Percentiles rank a stretch among this genome's conserved stretches.
These are phyloP conservation scores for Lutjanus campechanus DNA, from an alignment of 2,797 vertebrate species.

Conservation along the genomic window DNA sequence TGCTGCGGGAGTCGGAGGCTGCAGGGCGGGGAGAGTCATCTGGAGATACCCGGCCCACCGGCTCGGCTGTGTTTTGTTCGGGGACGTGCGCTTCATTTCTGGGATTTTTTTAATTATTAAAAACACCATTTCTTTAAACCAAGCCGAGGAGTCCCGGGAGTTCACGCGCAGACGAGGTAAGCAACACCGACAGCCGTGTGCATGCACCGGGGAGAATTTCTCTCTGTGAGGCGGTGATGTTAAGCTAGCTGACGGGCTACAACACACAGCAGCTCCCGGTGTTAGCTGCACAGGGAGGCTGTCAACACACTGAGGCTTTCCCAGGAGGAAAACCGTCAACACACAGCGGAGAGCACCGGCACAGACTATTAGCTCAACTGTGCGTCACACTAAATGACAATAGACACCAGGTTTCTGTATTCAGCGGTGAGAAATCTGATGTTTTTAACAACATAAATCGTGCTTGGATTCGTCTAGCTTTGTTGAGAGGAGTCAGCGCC, in stretches of 20 bases:
- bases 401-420: rapidly evolving
- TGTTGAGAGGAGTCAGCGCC: conserved; percentile 23
- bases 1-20: conserved; percentile 78
- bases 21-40: conserved; percentile 68
- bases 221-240: conserved; percentile 6
- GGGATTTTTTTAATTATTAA: not conserved
- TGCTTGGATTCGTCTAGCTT: conserved; percentile 31
- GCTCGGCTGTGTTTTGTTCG: conserved; percentile 9
- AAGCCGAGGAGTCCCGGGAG: conserved; percentile 26
- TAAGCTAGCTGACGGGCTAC: conserved; percentile 61
- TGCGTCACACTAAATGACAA: rapidly evolving
- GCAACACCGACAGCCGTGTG: conserved; percentile 25
- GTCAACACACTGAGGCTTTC: conserved; percentile 14
- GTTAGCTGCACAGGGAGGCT: conserved; percentile 16
- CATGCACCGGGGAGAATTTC: not conserved
- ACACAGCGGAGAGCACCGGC: not conserved
- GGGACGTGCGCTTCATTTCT: conserved; percentile 5
- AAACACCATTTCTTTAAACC: not conserved
- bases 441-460: not conserved
- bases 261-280: conserved; percentile 12
- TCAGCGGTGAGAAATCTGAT: rapidly evolving
- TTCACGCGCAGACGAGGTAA: conserved; percentile 54
- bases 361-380: not conserved
- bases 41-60: conserved; percentile 32
- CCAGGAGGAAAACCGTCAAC: not conserved